Evolutionary conservation across 2,113 vertebrate genomes (phyloP).

Genomic region (Chamaetylas fuelleborni): DNA sequence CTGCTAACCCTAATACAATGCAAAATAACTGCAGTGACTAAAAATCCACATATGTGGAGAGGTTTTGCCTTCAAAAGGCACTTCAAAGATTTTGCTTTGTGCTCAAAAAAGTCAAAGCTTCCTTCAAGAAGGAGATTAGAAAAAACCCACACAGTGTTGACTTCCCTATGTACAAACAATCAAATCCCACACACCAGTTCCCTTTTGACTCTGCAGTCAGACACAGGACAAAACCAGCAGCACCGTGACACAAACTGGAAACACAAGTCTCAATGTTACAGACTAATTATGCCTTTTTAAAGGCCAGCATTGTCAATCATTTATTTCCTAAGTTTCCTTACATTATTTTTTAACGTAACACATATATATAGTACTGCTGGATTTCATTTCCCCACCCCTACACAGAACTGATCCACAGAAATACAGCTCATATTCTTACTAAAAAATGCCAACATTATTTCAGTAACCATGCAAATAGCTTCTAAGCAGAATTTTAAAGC

Average conservation of each 20-base stretch:
- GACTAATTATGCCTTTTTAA: conserved; percentile 4
- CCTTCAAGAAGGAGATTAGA: background rate
- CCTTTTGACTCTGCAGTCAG: background rate
- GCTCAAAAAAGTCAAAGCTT: background rate
- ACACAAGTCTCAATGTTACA: background rate
- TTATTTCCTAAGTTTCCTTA: background rate
- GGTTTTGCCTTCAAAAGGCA: background rate
- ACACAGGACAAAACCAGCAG: background rate
- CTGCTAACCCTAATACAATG: background rate
- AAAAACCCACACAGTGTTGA: rapidly evolving
- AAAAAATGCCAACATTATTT: background rate
- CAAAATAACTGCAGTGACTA: background rate
- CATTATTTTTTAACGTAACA: background rate
- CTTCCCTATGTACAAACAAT: background rate
- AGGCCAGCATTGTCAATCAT: conserved; percentile 11
- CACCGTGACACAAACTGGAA: background rate
- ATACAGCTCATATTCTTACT: background rate
- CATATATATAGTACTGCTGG: background rate
- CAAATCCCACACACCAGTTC: background rate
- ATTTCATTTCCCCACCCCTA: background rate
- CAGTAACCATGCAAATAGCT: background rate
- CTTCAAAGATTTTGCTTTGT: background rate
- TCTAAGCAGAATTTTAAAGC: background rate
- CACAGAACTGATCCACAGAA: background rate
- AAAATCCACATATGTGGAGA: background rate